Base-by-base conservation (phyloP, 2,797 vertebrate species). In the Taenioides sp. region DNA sequence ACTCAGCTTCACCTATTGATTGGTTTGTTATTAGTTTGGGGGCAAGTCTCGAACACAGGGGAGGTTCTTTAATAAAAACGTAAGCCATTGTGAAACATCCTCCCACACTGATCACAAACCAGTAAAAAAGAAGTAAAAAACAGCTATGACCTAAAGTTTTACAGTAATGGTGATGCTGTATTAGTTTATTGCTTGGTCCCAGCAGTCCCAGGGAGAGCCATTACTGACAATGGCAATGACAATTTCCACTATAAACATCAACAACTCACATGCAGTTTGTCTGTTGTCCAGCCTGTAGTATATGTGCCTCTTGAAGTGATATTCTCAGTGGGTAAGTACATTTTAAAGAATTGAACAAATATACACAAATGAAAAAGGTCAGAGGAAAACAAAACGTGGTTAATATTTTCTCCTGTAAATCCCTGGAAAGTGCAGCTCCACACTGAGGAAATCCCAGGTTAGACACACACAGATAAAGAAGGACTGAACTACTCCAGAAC, bases 371-470 rank as follows among this genome's bases (percentile, higher is more conserved):
- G 2, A 52, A 52, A 50, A 52, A 17, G 7, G 22, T 22, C 20
- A 54, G 52, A 54, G 52, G 59, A 20, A 9, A 65, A 18, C 16
- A 49, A 49, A 28, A 83, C 93, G 91, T 92, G 93, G 92, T 94
- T 93, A 62, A 16, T 84, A 91, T 95, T 94, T 92, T 79, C 77
- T 17, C 34, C 50, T 65, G 70, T 55, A 93, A 93, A 94, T 89
- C 90, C 87, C 58, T 52, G 76, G 79, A 73, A 74, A 79, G 80
- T 85, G 75, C 74, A 73, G 72, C 79, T 75, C 81, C 73, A 87
- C 82, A 83, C 84, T 78, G 76, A 77, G 90, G 91, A 94, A 94
- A 93, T 92, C 91, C 87, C 79, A 83, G 83, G 89, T 91, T 93
- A 93, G 90, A 94, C 91, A 90, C 90, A 93, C 86, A 86, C 80